Percentiles rank a stretch among this genome's conserved stretches.
phyloP scores from a whole-genome alignment of 2,113 vertebrate species.

The Phocoena phocoena region DNA sequence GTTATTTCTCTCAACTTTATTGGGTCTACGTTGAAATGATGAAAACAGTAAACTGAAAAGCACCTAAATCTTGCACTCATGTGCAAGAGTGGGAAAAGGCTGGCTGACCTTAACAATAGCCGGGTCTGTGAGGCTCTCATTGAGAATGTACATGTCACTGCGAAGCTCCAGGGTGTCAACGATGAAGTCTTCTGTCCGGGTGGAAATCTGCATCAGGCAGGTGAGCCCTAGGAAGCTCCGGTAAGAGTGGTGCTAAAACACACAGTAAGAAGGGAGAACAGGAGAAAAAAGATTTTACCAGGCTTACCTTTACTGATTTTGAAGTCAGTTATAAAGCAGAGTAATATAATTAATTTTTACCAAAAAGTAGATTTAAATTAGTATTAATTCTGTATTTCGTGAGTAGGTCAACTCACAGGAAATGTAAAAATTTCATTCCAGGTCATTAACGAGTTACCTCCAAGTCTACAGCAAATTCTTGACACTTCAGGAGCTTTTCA shows the following conservation, averaged over 20 bases:
- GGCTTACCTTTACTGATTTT: not conserved
- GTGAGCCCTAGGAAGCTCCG: constrained; percentile 96
- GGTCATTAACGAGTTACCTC: constrained; percentile 86
- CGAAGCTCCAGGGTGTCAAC: constrained; percentile 94
- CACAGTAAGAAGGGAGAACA: accelerated
- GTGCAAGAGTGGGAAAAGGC: too few relatives aligned
- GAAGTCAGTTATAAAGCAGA: not conserved
- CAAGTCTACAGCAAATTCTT: constrained; percentile 95
- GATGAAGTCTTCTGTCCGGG: constrained; percentile 95
- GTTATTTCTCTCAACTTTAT: not conserved
- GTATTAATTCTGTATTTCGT: not conserved
- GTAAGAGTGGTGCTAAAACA: constrained; percentile 95
- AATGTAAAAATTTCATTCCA: not conserved
- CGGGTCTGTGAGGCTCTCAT: constrained; percentile 95
- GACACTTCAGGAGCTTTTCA: constrained; percentile 89
- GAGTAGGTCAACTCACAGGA: not conserved
- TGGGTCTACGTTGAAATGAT: not conserved
- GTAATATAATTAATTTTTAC: not conserved
- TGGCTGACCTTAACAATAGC: constrained; percentile 92
- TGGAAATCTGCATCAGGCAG: constrained; percentile 97
- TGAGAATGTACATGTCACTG: constrained; percentile 93
- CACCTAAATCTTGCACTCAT: not conserved
- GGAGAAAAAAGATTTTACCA: accelerated
- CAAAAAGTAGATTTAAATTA: not conserved
- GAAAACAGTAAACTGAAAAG: not conserved